Base-by-base conservation (phyloP, 2,797 vertebrate genomes). In the Brotula barbata region DNA sequence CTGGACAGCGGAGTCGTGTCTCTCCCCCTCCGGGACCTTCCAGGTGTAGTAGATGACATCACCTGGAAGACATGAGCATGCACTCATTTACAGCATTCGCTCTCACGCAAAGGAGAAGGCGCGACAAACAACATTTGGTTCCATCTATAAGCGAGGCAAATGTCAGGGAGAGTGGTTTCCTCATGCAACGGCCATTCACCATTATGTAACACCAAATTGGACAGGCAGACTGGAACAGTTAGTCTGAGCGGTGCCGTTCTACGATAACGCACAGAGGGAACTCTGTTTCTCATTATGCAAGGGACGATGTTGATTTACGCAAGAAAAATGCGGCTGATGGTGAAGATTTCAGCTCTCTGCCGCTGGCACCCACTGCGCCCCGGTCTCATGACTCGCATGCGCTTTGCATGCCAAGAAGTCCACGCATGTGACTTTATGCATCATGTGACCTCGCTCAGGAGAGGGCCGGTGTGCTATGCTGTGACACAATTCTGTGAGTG, bases 21-120 rank as follows among this genome's bases (percentile, higher is more conserved):
- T 81, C 83, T 92, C 90, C 1, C 6, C 81, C 51, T 91, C 88
- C 0, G 90, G 90, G 15, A 90, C 73, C 43, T 45, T 80, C 50
- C 66, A 83, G 17, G 42, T 64, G 71, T 92, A 91, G 64, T 68
- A 82, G 49, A 87, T 40, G 6, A 85, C 75, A 0, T 82, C 58
- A 3, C 0, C 91, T 92, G 68, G 15, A 64, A 73, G 47, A 58
- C 1, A 10, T 37, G 10, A 52, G 52, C n/a, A 58, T 15, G 1
- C 1, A 2, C 15, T 49, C 2, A 56, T 31, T 42, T 5, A 1
- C 33, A 8, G 46, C 3, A 5, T 15, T 8, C 11, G 6, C 40
- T 15, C 22, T 7, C 2, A 2, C 34, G 10, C 31, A 23, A 36
- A 25, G 33, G 11, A 34, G 7, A 2, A 17, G 12, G 7, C 43